A percentile compares a stretch with the other conserved stretches of the same genome.
phyloP scores from a whole-genome alignment of 2,797 vertebrate species.

The Yasuhikotakia modesta region DNA sequence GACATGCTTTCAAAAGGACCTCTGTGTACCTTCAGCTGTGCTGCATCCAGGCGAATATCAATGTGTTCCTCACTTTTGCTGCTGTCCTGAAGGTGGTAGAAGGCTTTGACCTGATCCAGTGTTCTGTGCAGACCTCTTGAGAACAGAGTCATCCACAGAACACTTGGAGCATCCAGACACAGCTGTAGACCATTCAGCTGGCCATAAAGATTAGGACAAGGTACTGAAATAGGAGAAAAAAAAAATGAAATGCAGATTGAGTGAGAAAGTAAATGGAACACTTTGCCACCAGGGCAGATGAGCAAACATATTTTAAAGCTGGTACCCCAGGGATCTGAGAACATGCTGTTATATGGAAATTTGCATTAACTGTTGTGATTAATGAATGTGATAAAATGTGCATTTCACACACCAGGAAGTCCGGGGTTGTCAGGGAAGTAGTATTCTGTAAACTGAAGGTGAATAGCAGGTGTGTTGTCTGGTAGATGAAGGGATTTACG shows the following conservation, averaged over 20 bases:
- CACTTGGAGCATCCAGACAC: slow-evolving; percentile 84
- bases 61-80: slow-evolving; percentile 86
- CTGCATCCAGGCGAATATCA: slow-evolving; percentile 87
- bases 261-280: too few species aligned
- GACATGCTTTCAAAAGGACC: background rate
- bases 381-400: background rate
- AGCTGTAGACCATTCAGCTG: slow-evolving; percentile 90
- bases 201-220: slow-evolving; percentile 88
- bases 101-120: slow-evolving; percentile 94
- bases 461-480: slow-evolving; percentile 85
- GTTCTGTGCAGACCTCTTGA: slow-evolving; percentile 89
- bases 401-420: slow-evolving; percentile 75
- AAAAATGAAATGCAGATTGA: background rate
- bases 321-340: background rate
- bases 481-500: slow-evolving; percentile 83
- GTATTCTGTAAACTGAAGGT: slow-evolving; percentile 96
- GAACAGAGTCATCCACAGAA: slow-evolving; percentile 94
- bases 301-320: background rate
- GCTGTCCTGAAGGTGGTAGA: slow-evolving; percentile 90
- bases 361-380: background rate
- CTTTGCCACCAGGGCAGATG: background rate
- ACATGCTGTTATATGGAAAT: background rate
- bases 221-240: slow-evolving; percentile 72
- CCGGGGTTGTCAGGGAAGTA: slow-evolving; percentile 90
- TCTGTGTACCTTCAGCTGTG: slow-evolving; percentile 84